Conservation (phyloP, 2,888 invertebrate genomes). For the Netelia inedita region DNA sequence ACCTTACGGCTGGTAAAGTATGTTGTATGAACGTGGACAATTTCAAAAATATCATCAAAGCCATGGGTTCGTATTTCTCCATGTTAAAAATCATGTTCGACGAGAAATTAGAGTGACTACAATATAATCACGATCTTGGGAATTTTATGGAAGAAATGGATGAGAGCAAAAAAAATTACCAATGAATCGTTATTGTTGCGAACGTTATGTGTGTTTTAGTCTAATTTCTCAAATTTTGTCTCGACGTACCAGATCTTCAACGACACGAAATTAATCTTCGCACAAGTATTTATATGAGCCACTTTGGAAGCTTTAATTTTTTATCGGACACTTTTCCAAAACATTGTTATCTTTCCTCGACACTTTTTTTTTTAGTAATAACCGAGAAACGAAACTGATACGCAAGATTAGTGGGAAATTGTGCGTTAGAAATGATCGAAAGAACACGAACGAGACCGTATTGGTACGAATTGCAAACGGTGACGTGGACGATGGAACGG, state of each 20-base stretch:
- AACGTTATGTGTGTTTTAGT: background rate
- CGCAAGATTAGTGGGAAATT: background rate
- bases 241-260: too few species aligned
- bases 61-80: conserved; percentile 61
- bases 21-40: conserved; percentile 59
- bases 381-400: background rate
- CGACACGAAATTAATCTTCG: too few species aligned
- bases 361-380: background rate
- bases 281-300: too few species aligned
- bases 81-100: conserved; percentile 57
- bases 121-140: too few species aligned
- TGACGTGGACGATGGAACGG: background rate
- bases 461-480: background rate
- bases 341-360: too few species aligned
- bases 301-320: too few species aligned
- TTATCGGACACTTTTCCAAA: too few species aligned
- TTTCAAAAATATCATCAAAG: conserved; percentile 64
- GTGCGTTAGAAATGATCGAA: background rate
- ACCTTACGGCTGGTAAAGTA: conserved; percentile 65
- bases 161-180: background rate
- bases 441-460: background rate
- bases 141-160: background rate
- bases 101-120: conserved; percentile 15
- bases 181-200: conserved; percentile 16
- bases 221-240: too few species aligned